These are phyloP conservation scores for Pseudococcus viburni DNA, from an alignment of 2,888 invertebrate genomes.

Conservation along the genomic window DNA sequence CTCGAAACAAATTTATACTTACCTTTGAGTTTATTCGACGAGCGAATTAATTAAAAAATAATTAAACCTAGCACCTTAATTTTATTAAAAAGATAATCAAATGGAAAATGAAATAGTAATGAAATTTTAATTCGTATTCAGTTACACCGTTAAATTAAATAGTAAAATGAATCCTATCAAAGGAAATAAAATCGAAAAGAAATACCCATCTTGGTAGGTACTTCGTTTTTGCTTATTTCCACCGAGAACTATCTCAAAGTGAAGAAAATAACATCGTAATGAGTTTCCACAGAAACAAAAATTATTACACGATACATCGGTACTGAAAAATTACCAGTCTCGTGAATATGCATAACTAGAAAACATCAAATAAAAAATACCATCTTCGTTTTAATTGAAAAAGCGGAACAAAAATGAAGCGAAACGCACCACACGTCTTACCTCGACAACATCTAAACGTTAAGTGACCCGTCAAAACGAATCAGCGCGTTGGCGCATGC, in stretches of 20 bases:
- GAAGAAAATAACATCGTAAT: not conserved
- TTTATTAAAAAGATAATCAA: not conserved
- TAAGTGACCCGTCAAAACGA: not conserved
- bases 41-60: constrained; percentile 23
- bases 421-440: not conserved
- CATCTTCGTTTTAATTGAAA: not conserved
- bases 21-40: constrained; percentile 12
- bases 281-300: not conserved
- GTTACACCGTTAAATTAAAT: not conserved
- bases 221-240: not conserved
- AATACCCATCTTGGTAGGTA: not conserved
- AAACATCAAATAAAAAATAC: not conserved
- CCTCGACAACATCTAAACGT: not conserved
- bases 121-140: constrained; percentile 10
- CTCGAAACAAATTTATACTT: not conserved
- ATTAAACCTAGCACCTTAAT: constrained; percentile 8
- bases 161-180: not conserved
- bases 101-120: constrained; percentile 5
- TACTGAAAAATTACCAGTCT: too few species aligned
- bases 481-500: not conserved
- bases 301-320: not conserved
- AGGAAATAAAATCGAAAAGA: not conserved
- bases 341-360: not conserved
- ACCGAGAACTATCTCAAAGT: not conserved
- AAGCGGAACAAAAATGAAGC: not conserved